These are phyloP conservation scores for Paralichthys olivaceus DNA, from an alignment of 2,113 vertebrate species.

Conservation along the genomic window DNA sequence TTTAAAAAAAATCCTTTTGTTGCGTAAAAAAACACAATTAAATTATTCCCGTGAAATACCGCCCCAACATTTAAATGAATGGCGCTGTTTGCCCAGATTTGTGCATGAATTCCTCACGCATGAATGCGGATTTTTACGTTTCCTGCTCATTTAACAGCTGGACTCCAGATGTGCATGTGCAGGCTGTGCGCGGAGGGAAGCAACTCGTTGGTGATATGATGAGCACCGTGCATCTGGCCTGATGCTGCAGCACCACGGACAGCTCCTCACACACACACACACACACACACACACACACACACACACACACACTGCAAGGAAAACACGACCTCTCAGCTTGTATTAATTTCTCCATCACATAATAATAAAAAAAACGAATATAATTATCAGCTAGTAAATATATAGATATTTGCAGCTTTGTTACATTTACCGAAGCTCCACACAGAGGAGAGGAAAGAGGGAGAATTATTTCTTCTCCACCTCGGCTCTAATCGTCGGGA, in stretches of 20 bases:
- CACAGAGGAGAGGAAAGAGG: not conserved
- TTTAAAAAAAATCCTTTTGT: too few species aligned
- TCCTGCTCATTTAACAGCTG: slow-evolving; percentile 43
- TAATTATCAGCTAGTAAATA: too few species aligned
- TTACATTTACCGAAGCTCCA: too few species aligned
- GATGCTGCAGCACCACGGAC: slow-evolving; percentile 45
- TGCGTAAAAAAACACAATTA: not conserved
- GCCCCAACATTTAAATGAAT: not conserved
- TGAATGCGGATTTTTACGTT: slow-evolving; percentile 7
- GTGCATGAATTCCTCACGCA: not conserved
- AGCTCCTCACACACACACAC: slow-evolving; percentile 33
- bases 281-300: too few species aligned
- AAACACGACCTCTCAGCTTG: too few species aligned
- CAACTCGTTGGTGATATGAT: slow-evolving; percentile 70
- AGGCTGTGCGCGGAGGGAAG: slow-evolving; percentile 34
- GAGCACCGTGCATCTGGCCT: slow-evolving; percentile 35
- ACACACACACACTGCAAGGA: not conserved
- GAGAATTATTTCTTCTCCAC: slow-evolving; percentile 21
- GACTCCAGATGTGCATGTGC: slow-evolving; percentile 46
- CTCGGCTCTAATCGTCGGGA: slow-evolving; percentile 52
- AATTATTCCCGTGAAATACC: not conserved
- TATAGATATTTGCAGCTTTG: not conserved
- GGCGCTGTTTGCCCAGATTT: not conserved
- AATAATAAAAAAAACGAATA: too few species aligned
- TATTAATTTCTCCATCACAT: too few species aligned